A percentile compares a stretch with the other conserved stretches of the same genome.
Conservation (phyloP, 2,888 invertebrate species). For the Cosmopolites sordidus region DNA sequence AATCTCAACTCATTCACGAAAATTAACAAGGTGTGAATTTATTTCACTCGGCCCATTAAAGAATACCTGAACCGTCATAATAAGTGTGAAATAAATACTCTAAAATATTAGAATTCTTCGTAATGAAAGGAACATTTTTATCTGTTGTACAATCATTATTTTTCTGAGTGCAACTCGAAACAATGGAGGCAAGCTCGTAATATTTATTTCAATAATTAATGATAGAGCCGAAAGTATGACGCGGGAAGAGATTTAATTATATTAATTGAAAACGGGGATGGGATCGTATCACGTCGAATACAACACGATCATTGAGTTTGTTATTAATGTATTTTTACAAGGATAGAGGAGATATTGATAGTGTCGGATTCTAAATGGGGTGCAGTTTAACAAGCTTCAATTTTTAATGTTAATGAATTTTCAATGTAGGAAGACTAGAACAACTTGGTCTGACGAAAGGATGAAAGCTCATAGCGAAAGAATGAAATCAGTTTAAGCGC, state of each 20-base stretch:
- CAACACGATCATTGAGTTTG: no score
- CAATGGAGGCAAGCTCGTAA: background rate
- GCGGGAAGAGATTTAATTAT: background rate
- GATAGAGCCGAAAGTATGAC: background rate
- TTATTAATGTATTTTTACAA: no score
- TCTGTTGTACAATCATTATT: background rate
- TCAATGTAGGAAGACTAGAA: no score
- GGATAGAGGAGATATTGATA: no score
- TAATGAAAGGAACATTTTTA: background rate
- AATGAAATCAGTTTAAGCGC: no score
- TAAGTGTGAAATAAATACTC: conserved; percentile 2
- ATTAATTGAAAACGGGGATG: background rate
- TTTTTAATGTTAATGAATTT: no score
- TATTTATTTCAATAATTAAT: background rate
- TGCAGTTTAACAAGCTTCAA: no score
- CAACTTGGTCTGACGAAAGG: no score
- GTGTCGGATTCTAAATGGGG: no score
- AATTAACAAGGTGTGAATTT: conserved; percentile 1
- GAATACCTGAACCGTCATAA: background rate
- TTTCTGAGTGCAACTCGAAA: background rate
- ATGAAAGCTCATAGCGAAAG: no score
- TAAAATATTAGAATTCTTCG: background rate
- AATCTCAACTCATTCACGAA: background rate
- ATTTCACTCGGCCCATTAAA: background rate
- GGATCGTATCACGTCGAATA: no score